These are phyloP conservation scores for Gari tellinella DNA, from an alignment of 2,888 invertebrate species.

Conservation along the genomic window DNA sequence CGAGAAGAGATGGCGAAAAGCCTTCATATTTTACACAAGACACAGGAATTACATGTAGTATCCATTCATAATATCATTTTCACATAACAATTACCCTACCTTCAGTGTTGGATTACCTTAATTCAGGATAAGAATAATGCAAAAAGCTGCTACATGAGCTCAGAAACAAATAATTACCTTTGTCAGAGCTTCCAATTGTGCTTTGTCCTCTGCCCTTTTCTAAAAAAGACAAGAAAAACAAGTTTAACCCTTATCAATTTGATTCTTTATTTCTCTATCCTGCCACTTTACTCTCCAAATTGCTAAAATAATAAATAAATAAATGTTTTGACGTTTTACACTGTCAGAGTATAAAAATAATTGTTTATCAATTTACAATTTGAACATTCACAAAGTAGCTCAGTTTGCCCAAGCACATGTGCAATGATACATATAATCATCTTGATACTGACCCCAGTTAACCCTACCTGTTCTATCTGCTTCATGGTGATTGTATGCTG, in stretches of 20 bases:
- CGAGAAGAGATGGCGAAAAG: too few species aligned
- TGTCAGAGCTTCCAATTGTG: conserved; percentile 24
- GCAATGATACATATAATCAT: background rate
- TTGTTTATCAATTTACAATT: background rate
- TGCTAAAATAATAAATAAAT: too few species aligned
- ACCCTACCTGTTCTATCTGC: conserved; percentile 87
- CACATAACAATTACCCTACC: too few species aligned
- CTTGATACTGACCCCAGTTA: background rate
- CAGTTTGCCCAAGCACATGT: too few species aligned
- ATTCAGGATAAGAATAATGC: too few species aligned
- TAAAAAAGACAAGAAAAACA: conserved; percentile 7
- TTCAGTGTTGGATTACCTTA: too few species aligned
- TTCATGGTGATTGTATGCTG: conserved; percentile 92
- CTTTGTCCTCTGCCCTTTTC: conserved; percentile 45
- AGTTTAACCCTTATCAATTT: background rate
- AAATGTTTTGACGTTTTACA: background rate
- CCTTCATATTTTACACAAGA: too few species aligned
- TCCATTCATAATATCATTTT: too few species aligned
- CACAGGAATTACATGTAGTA: too few species aligned
- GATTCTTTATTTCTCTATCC: too few species aligned
- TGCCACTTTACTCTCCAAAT: too few species aligned
- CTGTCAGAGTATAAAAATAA: background rate
- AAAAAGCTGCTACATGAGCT: too few species aligned
- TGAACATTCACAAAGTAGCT: background rate
- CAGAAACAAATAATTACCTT: conserved; percentile 21